Evolutionary conservation across 2,888 invertebrate genomes (phyloP).

Genomic region (Troglohyphantes excavatus): DNA sequence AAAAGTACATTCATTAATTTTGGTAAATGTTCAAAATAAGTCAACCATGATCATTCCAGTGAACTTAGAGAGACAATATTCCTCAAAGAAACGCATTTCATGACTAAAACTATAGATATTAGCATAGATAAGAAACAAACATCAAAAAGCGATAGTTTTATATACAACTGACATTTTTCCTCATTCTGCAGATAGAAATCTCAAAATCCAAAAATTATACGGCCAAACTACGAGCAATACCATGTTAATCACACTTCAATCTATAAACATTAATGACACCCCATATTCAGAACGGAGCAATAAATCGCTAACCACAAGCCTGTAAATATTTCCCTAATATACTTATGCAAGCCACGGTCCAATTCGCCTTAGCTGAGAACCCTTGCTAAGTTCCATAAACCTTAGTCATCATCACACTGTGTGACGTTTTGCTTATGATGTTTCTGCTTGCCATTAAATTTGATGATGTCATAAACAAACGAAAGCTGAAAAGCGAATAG

Average conservation of each 20-base stretch:
- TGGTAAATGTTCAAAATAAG: too few species aligned
- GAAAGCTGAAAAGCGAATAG: not conserved
- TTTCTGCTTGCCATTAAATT: not conserved
- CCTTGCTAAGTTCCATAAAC: not conserved
- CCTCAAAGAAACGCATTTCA: too few species aligned
- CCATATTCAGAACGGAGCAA: not conserved
- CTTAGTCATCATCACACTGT: not conserved
- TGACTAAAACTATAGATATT: too few species aligned
- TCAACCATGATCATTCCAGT: too few species aligned
- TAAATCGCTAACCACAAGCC: not conserved
- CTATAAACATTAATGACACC: not conserved
- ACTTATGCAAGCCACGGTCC: not conserved
- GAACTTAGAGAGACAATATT: too few species aligned
- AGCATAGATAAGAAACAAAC: too few species aligned
- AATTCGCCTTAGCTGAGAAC: not conserved
- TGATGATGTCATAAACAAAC: not conserved
- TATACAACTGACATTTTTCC: too few species aligned
- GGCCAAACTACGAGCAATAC: not conserved
- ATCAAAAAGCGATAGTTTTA: too few species aligned
- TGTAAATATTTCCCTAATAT: not conserved
- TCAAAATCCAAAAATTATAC: too few species aligned
- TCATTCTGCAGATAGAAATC: too few species aligned
- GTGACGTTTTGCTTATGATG: not conserved
- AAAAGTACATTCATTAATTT: too few species aligned
- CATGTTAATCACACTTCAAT: not conserved